phyloP scores from a whole-genome alignment of 2,113 vertebrate genomes.

The Clarias batrachus region DNA sequence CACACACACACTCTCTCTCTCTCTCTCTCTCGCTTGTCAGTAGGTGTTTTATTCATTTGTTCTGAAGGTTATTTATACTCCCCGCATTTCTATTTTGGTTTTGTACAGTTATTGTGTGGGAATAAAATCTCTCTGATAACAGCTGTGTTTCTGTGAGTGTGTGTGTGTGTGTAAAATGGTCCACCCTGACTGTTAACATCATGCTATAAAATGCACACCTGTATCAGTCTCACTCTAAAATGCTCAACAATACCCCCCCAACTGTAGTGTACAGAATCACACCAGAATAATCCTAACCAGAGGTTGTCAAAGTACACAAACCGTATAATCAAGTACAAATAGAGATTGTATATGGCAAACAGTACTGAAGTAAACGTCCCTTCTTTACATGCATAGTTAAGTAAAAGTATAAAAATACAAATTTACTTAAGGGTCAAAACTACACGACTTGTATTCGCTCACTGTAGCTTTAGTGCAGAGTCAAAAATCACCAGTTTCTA shows the following conservation, averaged over 20 bases:
- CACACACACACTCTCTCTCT: background rate
- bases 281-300: background rate
- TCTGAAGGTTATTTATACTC: background rate
- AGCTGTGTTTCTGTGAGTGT: background rate
- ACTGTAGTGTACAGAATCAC: too few species aligned
- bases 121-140: slow-evolving; percentile 10
- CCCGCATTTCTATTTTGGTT: background rate
- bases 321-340: background rate
- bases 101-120: slow-evolving; percentile 1
- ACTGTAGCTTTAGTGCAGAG: too few species aligned
- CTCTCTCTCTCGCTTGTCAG: background rate
- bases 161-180: background rate
- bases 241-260: background rate
- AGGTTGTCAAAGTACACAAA: background rate
- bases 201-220: too few species aligned
- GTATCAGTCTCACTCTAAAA: background rate
- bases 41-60: background rate
- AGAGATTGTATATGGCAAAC: background rate
- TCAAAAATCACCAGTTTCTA: too few species aligned
- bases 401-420: too few species aligned
- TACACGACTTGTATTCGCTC: too few species aligned
- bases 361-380: too few species aligned
- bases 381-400: too few species aligned
- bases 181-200: too few species aligned
- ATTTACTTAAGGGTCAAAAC: too few species aligned